phyloP scores from a whole-genome alignment of 1,140 invertebrate genomes.

The Eriocheir sinensis region DNA sequence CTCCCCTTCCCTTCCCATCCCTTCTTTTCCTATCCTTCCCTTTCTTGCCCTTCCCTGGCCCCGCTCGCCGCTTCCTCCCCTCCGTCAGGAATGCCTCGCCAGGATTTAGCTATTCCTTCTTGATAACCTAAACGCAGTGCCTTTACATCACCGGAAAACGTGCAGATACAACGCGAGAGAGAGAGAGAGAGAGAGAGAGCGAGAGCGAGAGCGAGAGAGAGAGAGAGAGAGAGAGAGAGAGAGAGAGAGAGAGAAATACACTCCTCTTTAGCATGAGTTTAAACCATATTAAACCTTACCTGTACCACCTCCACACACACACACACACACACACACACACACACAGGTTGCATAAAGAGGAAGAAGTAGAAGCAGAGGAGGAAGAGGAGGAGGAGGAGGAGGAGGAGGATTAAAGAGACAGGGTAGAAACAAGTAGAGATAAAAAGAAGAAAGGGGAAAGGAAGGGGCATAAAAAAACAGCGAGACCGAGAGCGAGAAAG shows the following conservation, averaged over 20 bases:
- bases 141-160: no score
- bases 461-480: neutral
- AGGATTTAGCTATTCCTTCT: no score
- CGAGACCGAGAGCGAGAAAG: neutral
- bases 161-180: neutral
- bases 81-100: no score
- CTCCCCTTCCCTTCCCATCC: no score
- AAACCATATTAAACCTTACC: no score
- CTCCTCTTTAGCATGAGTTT: no score
- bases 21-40: no score
- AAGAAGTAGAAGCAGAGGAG: neutral
- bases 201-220: conserved; percentile 13
- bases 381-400: neutral
- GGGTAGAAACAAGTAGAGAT: neutral
- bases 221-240: conserved; percentile 24
- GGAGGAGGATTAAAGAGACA: neutral
- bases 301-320: no score
- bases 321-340: conserved; percentile 29
- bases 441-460: neutral
- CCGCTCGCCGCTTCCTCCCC: no score
- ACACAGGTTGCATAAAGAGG: neutral
- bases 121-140: no score
- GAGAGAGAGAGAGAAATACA: neutral
- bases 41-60: no score
- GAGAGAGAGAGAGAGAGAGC: neutral